Conservation (phyloP, 2,113 vertebrate species). For the Labeo rohita region DNA sequence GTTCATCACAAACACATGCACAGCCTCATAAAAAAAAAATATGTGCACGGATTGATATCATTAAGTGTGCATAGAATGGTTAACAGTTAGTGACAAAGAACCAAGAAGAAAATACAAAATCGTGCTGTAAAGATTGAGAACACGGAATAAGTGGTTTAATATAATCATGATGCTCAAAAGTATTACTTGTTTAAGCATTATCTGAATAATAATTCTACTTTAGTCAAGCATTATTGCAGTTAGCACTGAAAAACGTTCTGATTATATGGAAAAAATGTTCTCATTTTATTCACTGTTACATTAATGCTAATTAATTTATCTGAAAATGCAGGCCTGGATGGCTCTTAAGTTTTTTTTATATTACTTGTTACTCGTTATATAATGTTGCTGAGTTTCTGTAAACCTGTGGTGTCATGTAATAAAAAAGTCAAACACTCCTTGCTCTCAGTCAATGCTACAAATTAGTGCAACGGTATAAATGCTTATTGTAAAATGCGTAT, state of each 20-base stretch:
- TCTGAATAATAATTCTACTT: not conserved
- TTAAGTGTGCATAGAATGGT: not conserved
- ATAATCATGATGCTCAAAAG: not conserved
- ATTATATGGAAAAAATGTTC: slow-evolving; percentile 28
- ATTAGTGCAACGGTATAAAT: not conserved
- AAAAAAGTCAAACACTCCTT: slow-evolving; percentile 12
- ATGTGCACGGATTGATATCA: not conserved
- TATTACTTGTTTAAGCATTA: slow-evolving; percentile 21
- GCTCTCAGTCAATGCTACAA: not conserved
- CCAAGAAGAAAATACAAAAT: not conserved
- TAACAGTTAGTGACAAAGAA: not conserved
- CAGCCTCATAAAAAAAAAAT: not conserved
- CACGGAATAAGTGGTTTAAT: not conserved
- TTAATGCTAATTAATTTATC: slow-evolving; percentile 48
- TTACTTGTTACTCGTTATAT: slow-evolving; percentile 34
- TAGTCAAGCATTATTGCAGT: slow-evolving; percentile 5
- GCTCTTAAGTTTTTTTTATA: slow-evolving; percentile 51
- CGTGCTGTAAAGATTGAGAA: not conserved
- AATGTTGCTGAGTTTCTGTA: slow-evolving; percentile 27
- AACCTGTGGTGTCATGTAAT: slow-evolving; percentile 17
- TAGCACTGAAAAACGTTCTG: not conserved
- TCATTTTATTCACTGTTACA: slow-evolving; percentile 40
- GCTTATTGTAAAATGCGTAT: not conserved
- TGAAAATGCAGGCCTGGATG: slow-evolving; percentile 10
- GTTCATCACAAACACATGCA: not conserved